Base-by-base conservation (phyloP, 2,888 invertebrate genomes). In the Thereva nobilitata region DNA sequence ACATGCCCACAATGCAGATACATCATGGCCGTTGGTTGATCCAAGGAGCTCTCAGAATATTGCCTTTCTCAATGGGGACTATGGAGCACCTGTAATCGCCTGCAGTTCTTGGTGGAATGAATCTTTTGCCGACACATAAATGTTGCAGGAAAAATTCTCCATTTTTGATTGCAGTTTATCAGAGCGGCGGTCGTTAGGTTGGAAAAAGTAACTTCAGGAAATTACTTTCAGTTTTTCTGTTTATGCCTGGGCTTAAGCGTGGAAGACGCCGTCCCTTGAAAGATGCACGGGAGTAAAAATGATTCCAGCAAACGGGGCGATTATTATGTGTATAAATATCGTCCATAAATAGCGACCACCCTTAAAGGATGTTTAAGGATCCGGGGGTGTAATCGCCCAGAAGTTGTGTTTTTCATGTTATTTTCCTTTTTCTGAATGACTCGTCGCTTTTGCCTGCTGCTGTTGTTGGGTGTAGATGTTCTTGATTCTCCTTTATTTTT, bases 371-470 rank as follows among this genome's bases (percentile, higher is more conserved):
- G 38, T 59, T 40, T 34, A 37, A 7, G 12, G 47, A 59, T 47
- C 37, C 49, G 37, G 38, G 59, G 49, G 59, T 59, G 59, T 59
- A 59, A 59, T 59, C 59, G 59, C 49, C 59, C 49, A 59, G 59
- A 59, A 59, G 59, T 59, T 59, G 59, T 59, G 59, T 59, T 59
- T 59, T 59, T 59, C 59, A 59, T 59, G 59, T 59, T 59, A 37
- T 59, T 49, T 59, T 59, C 59, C 49, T 47, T 9, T 23, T 23
- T 35, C 49, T 12, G 47, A 9, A 59, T 59, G 59, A 59, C 49
- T 59, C 38, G 45, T 12, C 45, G 34, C 38, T 49, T 59, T 59
- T 35, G 34, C 35, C 37, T 57, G 23, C 23, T 23, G 23, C 23
- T 2, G 23, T 23, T 23, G 23, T 23, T 23, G 23, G 23, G 23